Conservation (phyloP, 2,888 invertebrate genomes). For the Gnatocerus cornutus region DNA sequence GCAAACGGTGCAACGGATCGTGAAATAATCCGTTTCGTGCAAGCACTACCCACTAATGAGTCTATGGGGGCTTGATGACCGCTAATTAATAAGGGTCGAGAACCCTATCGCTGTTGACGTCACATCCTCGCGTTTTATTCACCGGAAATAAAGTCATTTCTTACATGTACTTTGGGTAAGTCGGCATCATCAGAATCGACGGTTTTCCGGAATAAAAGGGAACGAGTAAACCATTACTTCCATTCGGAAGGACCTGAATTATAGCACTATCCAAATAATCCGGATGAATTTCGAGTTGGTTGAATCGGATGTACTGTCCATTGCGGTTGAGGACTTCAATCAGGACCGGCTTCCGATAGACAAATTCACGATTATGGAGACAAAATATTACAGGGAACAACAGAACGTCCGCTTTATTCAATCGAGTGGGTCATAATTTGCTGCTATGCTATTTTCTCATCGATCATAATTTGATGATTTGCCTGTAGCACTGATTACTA, state of each 20-base stretch:
- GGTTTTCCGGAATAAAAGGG: constrained; percentile 48
- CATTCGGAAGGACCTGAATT: constrained; percentile 56
- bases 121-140: constrained; percentile 1
- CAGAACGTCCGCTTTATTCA: neutral
- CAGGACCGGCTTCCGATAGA: constrained; percentile 31
- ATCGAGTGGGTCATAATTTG: neutral
- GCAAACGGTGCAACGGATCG: constrained; percentile 43
- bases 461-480: constrained; percentile 4
- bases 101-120: constrained; percentile 16
- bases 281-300: constrained; percentile 60
- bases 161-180: constrained; percentile 21
- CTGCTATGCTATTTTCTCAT: neutral
- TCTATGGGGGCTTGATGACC: constrained; percentile 48
- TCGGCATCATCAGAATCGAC: constrained; percentile 27
- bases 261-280: constrained; percentile 60
- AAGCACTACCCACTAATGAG: constrained; percentile 46
- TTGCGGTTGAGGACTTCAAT: constrained; percentile 49
- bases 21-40: constrained; percentile 43
- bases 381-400: neutral
- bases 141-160: constrained; percentile 14
- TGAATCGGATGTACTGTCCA: constrained; percentile 54
- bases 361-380: neutral
- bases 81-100: constrained; percentile 47
- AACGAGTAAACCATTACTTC: constrained; percentile 53
- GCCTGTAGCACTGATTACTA: neutral